These are phyloP conservation scores for Centropus unirufus DNA, from an alignment of 2,113 vertebrate genomes.

Conservation along the genomic window DNA sequence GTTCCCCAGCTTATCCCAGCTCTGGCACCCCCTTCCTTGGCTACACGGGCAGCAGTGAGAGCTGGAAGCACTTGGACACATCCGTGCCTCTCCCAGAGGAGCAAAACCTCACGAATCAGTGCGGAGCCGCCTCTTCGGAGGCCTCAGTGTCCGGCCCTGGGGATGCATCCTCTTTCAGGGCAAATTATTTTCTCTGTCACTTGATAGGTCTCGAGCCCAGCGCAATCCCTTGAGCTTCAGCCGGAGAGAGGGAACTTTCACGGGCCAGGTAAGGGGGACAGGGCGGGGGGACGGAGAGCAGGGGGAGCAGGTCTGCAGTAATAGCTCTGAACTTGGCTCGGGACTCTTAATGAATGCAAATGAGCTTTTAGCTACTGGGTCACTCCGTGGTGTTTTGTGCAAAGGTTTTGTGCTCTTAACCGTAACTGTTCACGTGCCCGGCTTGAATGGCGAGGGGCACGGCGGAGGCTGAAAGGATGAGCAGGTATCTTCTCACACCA, in stretches of 20 bases:
- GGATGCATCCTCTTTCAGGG: constrained; percentile 48
- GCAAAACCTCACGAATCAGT: background rate
- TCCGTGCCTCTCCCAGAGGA: fast-evolving
- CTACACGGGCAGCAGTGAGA: fast-evolving
- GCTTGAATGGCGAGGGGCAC: background rate
- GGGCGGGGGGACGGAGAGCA: background rate
- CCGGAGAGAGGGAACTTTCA: background rate
- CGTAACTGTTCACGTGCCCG: background rate
- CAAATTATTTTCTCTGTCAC: constrained; percentile 6
- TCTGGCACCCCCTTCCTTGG: fast-evolving
- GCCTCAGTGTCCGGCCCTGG: background rate
- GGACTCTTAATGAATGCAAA: constrained; percentile 1
- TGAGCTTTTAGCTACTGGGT: background rate
- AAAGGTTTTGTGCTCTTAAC: background rate
- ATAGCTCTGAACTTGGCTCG: background rate
- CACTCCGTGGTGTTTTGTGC: background rate
- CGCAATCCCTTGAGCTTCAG: background rate
- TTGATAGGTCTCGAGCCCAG: background rate
- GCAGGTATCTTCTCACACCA: background rate
- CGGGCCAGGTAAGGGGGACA: background rate
- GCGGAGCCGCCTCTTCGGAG: background rate
- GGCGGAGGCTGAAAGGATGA: background rate
- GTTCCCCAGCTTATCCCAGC: fast-evolving
- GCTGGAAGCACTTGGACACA: fast-evolving
- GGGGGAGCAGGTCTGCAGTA: background rate